A percentile compares a stretch with the other conserved stretches of the same genome.
These are phyloP conservation scores for Mallateleia sp. DNA, from an alignment of 2,888 invertebrate species.

Conservation along the genomic window DNA sequence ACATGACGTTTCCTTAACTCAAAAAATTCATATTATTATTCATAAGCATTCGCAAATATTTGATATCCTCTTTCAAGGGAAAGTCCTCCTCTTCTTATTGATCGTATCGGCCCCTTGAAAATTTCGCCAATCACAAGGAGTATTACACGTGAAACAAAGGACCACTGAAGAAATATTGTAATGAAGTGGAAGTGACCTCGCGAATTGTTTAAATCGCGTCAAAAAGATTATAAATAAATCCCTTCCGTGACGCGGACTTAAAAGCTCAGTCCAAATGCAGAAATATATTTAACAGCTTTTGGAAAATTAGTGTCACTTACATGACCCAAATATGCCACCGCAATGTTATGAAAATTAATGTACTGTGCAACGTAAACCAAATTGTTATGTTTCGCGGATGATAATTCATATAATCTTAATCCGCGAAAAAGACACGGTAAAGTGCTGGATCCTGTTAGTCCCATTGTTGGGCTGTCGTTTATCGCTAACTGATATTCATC, in stretches of 20 bases:
- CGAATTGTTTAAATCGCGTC: too few species aligned
- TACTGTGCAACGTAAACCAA: slow-evolving; percentile 14
- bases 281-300: slow-evolving; percentile 25
- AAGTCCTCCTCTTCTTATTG: slow-evolving; percentile 29
- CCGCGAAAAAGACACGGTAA: neutral
- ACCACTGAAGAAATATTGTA: neutral
- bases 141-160: slow-evolving; percentile 15
- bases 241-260: too few species aligned
- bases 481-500: neutral
- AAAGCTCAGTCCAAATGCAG: neutral
- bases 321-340: slow-evolving; percentile 33
- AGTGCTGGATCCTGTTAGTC: neutral
- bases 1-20: neutral
- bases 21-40: slow-evolving; percentile 6
- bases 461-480: neutral
- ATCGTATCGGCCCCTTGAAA: slow-evolving; percentile 35
- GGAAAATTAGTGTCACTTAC: slow-evolving; percentile 39
- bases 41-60: slow-evolving; percentile 18
- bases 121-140: slow-evolving; percentile 31
- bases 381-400: slow-evolving; percentile 13
- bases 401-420: slow-evolving; percentile 40
- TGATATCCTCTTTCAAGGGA: slow-evolving; percentile 4
- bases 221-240: neutral
- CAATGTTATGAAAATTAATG: slow-evolving; percentile 44
- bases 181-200: neutral